Percentiles rank a stretch among this genome's conserved stretches.
These are phyloP conservation scores for Eulemur macaco DNA, from an alignment of 2,113 vertebrate genomes.

Conservation along the genomic window DNA sequence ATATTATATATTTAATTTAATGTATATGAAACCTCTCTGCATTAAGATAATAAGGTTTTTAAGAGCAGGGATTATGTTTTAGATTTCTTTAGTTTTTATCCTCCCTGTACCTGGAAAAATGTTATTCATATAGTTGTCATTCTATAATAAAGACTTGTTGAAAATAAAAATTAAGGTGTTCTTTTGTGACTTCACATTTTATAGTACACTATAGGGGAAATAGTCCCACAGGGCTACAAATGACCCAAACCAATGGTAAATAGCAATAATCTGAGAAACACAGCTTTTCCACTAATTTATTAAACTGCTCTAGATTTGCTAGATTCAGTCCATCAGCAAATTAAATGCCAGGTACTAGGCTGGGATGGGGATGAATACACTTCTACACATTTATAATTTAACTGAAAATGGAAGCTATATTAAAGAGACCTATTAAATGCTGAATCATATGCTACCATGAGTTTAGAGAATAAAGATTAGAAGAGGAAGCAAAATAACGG, in stretches of 20 bases:
- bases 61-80: not conserved
- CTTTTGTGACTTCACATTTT: not conserved
- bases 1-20: not conserved
- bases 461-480: not conserved
- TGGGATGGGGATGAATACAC: not conserved
- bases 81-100: not conserved
- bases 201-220: not conserved
- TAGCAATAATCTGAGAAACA: not conserved
- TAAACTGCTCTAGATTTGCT: not conserved
- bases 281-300: not conserved
- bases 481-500: not conserved
- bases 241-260: not conserved
- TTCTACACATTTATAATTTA: not conserved
- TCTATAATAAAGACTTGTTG: not conserved
- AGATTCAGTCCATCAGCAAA: not conserved
- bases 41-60: not conserved
- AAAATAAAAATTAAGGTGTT: slow-evolving; percentile 20
- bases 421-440: not conserved
- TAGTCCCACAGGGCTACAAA: not conserved
- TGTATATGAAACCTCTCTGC: not conserved
- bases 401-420: not conserved
- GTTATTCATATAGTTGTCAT: not conserved
- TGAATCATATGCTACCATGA: not conserved
- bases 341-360: not conserved
- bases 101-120: not conserved